Base-by-base conservation (phyloP, 1,140 invertebrate genomes). In the Doryteuthis pealeii region DNA sequence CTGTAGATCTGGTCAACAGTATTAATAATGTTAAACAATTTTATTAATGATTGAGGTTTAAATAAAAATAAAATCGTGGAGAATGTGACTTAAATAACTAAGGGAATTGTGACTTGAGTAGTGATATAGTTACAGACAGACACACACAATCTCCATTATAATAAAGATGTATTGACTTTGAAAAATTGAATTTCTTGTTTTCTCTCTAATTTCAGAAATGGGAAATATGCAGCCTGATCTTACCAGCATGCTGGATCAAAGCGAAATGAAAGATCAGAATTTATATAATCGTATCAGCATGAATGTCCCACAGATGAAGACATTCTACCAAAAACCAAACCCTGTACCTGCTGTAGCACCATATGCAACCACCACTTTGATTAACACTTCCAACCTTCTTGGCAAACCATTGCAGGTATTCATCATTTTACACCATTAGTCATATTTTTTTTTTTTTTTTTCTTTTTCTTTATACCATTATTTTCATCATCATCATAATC, bases 331-430 rank as follows among this genome's bases (percentile, higher is more conserved):
- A 76, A 91, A 89, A 88, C 78, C 79, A 0, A 74, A 74, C 62
- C 82, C 80, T 22, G 74, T 80, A 15, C 82, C 81, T 18, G 69
- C 81, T 69, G 76, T 80, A 28, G 93, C 93, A 8, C 94, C 94
- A 0, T 95, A 95, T 83, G 94, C 94, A 0, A 95, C 94, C 0
- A 95, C 94, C 1, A 94, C 93, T 65, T 86, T 93, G 22, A 90
- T 91, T 71, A 87, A 85, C 76, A 85, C 81, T 31, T 73, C 54
- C 66, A 77, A 58, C 68, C 74, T 45, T 49, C 76, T 73, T 15
- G 66, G 73, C 12, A 77, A 75, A 74, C 68, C 43, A 30, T 30
- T 68, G 66, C 66, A 68, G 66, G 66, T 68, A 68, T 30, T 62
- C 18, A 62, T 62, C 18, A 5, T 62, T 28, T 40, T n/a, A 14